Base-by-base conservation (phyloP, 2,797 vertebrate genomes). In the Podarcis lilfordi region DNA sequence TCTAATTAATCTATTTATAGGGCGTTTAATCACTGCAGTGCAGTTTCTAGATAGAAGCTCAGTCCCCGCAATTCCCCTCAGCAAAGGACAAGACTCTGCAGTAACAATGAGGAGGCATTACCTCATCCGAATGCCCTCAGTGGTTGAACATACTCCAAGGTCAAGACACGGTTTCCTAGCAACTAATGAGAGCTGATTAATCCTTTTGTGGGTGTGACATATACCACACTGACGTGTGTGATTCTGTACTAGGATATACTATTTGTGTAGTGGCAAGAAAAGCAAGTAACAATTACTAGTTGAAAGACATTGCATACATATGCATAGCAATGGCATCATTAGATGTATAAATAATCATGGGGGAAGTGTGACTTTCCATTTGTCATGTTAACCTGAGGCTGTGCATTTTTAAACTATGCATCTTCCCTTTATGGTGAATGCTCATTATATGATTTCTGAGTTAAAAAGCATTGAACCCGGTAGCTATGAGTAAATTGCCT, bases 181-280 rank as follows among this genome's bases (percentile, higher is more conserved):
- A 95, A 94, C 95, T 91, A 95, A 95, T 93, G 93, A 95, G 92
- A 88, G 84, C 80, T 93, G 91, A 95, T 96, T 94, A 95, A 95
- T 95, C 90, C 91, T 17, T 93, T 92, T 92, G 89, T 91, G 89
- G 88, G 94, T 2, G 1, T 94, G 90, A 89, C 88, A 88, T 27
- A 75, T 29, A 80, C 89, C 90, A 90, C 89, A 90, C 87, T 82
- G 91, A 91, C 92, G 66, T 80, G 61, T 94, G 78, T 61, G 84
- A 88, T 89, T 85, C 87, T 88, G 37, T 86, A 81, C 82, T 59
- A 82, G 82, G 78, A 92, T 90, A 90, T 83, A 64, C 88, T 93
- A 4, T 90, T 94, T 35, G 0, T 88, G 78, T 64, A 86, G 86
- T 77, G 88, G 66, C 90, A 94, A 89, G 84, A 91, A 91, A 94